Evolutionary conservation across 2,113 vertebrate genomes (phyloP).

Genomic region (Anhinga rufa): DNA sequence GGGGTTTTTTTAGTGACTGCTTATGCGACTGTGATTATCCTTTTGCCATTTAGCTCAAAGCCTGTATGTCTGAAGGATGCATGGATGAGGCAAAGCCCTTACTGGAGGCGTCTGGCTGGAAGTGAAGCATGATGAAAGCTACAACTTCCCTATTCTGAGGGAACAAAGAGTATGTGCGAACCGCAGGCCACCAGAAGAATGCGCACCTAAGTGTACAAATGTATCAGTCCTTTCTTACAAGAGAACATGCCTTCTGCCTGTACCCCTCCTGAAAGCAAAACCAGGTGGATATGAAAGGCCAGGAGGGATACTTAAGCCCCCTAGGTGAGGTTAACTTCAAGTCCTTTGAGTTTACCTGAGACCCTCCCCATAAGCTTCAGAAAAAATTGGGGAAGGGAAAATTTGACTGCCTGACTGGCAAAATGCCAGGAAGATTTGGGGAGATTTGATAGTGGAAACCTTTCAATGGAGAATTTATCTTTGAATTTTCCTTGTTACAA

Average conservation of each 20-base stretch:
- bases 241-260: background rate
- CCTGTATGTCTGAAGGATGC: background rate
- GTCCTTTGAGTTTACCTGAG: background rate
- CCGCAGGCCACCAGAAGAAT: background rate
- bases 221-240: background rate
- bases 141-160: background rate
- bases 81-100: background rate
- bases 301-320: background rate
- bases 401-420: background rate
- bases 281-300: background rate
- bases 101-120: background rate
- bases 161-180: background rate
- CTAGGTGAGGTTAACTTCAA: background rate
- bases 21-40: fast-evolving
- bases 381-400: background rate
- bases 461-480: background rate
- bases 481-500: background rate
- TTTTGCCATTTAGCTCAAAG: background rate
- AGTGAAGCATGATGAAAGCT: background rate
- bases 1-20: background rate
- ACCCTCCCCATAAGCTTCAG: background rate
- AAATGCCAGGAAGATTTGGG: background rate
- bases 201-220: background rate
- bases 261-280: background rate
- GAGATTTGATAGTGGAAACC: background rate